These are phyloP conservation scores for Choloepus hoffmanni DNA, from an alignment of 2,113 vertebrate genomes.

Conservation along the genomic window DNA sequence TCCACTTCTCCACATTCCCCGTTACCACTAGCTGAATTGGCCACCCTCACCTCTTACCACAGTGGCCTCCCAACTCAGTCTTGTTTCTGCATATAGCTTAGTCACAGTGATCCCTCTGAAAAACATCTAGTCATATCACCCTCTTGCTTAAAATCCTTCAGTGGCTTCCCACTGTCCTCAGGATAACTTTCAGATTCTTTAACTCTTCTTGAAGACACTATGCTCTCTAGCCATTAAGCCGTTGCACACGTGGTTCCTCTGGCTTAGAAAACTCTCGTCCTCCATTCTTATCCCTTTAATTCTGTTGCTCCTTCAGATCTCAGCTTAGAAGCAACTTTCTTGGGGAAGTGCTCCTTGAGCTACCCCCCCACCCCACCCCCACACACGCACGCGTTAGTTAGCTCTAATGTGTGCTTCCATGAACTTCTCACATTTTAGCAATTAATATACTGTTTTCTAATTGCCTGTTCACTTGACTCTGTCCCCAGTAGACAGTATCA, in stretches of 20 bases:
- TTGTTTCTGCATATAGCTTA: not conserved
- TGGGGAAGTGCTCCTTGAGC: not conserved
- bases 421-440: not conserved
- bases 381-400: not conserved
- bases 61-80: not conserved
- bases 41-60: not conserved
- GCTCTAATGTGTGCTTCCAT: not conserved
- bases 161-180: not conserved
- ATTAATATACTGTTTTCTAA: not conserved
- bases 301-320: not conserved
- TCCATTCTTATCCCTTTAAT: not conserved
- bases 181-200: not conserved
- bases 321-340: not conserved
- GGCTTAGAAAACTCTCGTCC: not conserved
- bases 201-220: not conserved
- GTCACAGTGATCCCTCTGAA: not conserved
- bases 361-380: not conserved
- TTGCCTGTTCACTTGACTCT: not conserved
- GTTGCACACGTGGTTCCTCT: not conserved
- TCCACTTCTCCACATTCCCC: not conserved
- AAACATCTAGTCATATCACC: not conserved
- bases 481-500: not conserved
- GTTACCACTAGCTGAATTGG: not conserved
- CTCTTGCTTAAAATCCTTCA: not conserved
- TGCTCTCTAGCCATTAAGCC: not conserved